Evolutionary conservation across 2,888 invertebrate genomes (phyloP), one percentile per base, ranked within the genome.

Genomic region (Masnerella sp.): DNA sequence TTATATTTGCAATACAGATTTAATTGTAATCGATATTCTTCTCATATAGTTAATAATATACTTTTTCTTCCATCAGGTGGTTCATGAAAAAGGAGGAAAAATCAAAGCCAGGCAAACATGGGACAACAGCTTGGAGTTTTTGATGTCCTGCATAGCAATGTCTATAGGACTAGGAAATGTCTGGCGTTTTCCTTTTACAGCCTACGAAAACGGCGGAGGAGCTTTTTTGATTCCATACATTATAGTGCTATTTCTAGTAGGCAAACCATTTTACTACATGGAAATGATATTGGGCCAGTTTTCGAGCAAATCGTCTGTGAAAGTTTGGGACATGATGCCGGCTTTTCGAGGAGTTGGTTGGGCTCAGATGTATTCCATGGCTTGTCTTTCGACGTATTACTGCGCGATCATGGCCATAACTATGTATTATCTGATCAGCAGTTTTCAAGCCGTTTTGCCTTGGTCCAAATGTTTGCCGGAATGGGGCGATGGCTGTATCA

Each of bases 271-370:
- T 88, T 96, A 96, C 85, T 95, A 95, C 84, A 88, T 96, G 83
- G 96, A 96, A 88, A 93, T 95, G 90, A 90, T 92, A 14, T 85
- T 96, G 32, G 96, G 96, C 1, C 96, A 96, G 86, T 96, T 96
- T 83, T 92, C 93, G 67, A 93, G 94, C 70, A 91, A 91, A 80
- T 95, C 96, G 59, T 93, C 93, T 1, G 92, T 96, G 1, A 93
- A 92, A 85, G 91, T 95, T 54, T 93, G 93, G 89, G 88, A 89
- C 62, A 89, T 92, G 78, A 89, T 90, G 5, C 96, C 96, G 0
- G 91, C 92, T 1, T 91, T 95, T 84, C 92, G 93, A 91, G 79
- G 95, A 49, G 85, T 90, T 15, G 90, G 89, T 1, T 89, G 88
- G 80, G 89, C 88, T 0, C 89, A 89, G 72, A 81, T 88, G 69